A percentile compares a stretch with the other conserved stretches of the same genome.
These are phyloP conservation scores for Dipodomys merriami DNA, from an alignment of 2,113 vertebrate genomes.

Conservation along the genomic window DNA sequence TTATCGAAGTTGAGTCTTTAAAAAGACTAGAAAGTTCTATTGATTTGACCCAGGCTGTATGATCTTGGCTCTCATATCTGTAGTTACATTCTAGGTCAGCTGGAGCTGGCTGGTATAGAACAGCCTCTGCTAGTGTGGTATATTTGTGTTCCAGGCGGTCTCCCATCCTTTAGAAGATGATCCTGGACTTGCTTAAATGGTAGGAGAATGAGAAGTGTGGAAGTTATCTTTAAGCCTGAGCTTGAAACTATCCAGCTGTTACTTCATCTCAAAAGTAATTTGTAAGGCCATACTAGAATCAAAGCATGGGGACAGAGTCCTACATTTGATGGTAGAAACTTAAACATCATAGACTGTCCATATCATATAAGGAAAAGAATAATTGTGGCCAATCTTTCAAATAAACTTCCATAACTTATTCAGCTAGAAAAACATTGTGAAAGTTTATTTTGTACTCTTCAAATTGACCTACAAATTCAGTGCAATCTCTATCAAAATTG, in stretches of 20 bases:
- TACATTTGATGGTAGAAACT: neutral
- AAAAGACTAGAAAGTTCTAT: neutral
- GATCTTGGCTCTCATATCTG: neutral
- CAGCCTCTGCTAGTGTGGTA: neutral
- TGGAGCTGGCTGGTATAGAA: neutral
- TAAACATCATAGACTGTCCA: neutral
- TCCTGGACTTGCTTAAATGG: neutral
- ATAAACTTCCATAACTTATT: neutral
- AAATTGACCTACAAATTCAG: neutral
- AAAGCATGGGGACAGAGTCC: neutral
- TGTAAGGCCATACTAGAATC: neutral
- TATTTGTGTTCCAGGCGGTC: neutral
- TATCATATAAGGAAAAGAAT: neutral
- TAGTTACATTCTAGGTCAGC: neutral
- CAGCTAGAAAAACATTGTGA: neutral
- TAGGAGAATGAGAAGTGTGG: neutral
- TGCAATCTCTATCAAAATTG: neutral
- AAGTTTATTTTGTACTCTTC: neutral
- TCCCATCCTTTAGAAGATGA: neutral
- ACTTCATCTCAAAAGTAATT: neutral
- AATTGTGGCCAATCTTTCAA: neutral
- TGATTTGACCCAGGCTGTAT: neutral
- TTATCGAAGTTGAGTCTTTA: neutral
- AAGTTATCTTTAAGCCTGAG: neutral
- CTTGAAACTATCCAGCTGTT: neutral